Evolutionary conservation across 2,113 vertebrate genomes (phyloP).

Genomic region (Triplophysa siluroides): DNA sequence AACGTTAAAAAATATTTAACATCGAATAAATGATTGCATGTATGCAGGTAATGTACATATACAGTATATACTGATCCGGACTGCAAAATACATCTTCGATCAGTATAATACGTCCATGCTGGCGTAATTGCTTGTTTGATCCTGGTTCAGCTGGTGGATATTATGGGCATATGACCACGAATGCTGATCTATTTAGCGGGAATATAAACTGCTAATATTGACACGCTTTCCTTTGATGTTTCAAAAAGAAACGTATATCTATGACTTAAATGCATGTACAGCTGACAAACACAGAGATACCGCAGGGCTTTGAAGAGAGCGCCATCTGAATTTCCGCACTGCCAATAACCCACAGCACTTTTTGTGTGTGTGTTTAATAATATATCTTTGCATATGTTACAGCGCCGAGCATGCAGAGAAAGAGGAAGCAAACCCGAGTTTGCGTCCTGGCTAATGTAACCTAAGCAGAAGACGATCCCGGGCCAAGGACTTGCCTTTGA

Average conservation of each 20-base stretch:
- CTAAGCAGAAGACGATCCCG: conserved; percentile 37
- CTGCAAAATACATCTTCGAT: no score
- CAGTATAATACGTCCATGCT: no score
- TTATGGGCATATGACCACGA: not conserved
- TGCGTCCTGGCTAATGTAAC: conserved; percentile 47
- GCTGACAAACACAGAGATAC: not conserved
- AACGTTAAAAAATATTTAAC: no score
- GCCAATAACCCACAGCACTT: conserved; percentile 26
- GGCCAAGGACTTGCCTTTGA: conserved; percentile 48
- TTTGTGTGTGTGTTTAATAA: conserved; percentile 48
- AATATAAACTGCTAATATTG: not conserved
- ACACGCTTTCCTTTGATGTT: not conserved
- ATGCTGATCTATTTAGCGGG: not conserved
- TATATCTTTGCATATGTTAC: conserved; percentile 42
- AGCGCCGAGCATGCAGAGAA: conserved; percentile 32
- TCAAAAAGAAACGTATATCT: conserved; percentile 1
- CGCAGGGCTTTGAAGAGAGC: not conserved
- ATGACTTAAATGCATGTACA: not conserved
- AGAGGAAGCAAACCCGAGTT: not conserved
- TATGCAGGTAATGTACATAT: no score
- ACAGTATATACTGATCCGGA: no score
- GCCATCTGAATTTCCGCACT: conserved; percentile 25
- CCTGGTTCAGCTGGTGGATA: no score
- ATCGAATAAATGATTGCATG: no score
- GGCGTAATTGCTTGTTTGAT: no score